Base-by-base conservation (phyloP, 2,797 vertebrate genomes). In the Micromesistius poutassou region DNA sequence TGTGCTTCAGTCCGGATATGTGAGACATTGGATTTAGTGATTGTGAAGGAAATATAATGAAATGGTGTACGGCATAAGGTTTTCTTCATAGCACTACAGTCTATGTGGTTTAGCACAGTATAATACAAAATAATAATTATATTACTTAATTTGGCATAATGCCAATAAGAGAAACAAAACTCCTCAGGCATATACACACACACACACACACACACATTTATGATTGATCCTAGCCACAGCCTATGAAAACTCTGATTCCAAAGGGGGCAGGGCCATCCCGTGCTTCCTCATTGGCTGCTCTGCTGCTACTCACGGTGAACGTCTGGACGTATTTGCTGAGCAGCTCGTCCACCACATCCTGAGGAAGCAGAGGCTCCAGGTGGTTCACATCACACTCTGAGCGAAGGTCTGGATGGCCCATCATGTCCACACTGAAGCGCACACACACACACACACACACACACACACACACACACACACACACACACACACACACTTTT, bases 301-400 rank as follows among this genome's bases (percentile, higher is more conserved):
- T 14, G 46, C 46, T 7, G 16, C 3, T 0, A 89, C 96, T 95
- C 87, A 99, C 97, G 0, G 96, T 98, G 62, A 99, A 97, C 0
- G 97, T 99, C 81, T 96, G 93, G 89, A 98, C 95, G 42, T 99
- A 98, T 78, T 94, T 97, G 90, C 94, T 95, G 33, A 98, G 96
- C 74, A 98, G 95, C 35, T 96, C 87, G 4, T 98, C 92, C 78
- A 98, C 93, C 78, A 98, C 94, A 0, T 94, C 89, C 79, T 95
- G 90, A 0, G 96, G 95, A 62, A 99, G 93, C 77, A 99, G 90
- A 73, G 95, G 83, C 84, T 96, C 92, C 87, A 98, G 87, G 73
- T 88, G 82, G 82, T 94, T 93, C 55, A 96, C 93, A 70, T 99
- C 96, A 80, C 96, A 96, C 90, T 99, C 97, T 0, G 95, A 94